A percentile compares a stretch with the other conserved stretches of the same genome.
These are phyloP conservation scores for Linepithema humile DNA, from an alignment of 1,140 invertebrate species.

Conservation along the genomic window DNA sequence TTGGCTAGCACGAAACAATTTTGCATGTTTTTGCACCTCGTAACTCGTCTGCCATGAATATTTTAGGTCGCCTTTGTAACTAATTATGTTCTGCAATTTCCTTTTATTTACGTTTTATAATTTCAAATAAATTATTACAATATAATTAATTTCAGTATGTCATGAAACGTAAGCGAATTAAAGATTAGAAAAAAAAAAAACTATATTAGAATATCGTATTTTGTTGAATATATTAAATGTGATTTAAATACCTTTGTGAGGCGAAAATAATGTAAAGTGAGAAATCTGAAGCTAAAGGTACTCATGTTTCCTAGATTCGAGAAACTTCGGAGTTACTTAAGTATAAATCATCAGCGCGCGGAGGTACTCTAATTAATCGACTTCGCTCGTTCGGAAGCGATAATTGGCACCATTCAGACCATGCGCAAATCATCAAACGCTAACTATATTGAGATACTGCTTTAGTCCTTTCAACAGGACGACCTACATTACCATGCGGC, in stretches of 20 bases:
- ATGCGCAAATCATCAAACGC: constrained; percentile 73
- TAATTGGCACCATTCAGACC: constrained; percentile 70
- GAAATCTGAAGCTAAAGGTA: not conserved
- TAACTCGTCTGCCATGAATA: constrained; percentile 47
- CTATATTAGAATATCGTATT: not conserved
- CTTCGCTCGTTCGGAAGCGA: constrained; percentile 23
- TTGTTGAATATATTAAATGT: not conserved
- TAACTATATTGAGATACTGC: constrained; percentile 62
- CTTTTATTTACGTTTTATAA: not conserved
- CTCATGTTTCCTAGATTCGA: not conserved
- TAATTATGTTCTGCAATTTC: constrained; percentile 11
- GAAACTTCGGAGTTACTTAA: not conserved
- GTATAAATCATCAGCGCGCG: not conserved
- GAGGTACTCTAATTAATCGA: constrained; percentile 34
- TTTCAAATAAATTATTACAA: not conserved
- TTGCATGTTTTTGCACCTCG: constrained; percentile 45
- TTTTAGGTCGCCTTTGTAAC: constrained; percentile 13
- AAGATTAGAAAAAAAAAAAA: not conserved
- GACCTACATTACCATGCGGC: constrained; percentile 71
- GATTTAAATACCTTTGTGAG: not conserved
- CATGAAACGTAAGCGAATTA: not conserved
- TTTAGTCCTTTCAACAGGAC: constrained; percentile 60
- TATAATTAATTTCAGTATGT: not conserved
- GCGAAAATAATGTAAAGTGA: not conserved
- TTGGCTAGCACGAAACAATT: constrained; percentile 33